A percentile compares a stretch with the other conserved stretches of the same genome.
Conservation (phyloP, 2,888 invertebrate species). For the Salpingus planirostris region DNA sequence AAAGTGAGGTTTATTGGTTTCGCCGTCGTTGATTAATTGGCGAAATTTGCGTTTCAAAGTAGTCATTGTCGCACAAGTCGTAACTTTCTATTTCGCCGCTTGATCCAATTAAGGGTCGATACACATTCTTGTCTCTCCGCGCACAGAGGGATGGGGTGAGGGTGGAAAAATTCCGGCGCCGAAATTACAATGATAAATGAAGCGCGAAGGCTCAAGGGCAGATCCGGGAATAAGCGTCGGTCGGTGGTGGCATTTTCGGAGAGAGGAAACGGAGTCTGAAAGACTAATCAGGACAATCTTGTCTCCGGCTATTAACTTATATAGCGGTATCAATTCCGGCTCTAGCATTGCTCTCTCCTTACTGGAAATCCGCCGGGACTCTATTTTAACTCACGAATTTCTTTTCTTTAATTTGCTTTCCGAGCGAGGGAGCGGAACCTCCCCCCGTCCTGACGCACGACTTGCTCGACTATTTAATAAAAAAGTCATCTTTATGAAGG, state of each 20-base stretch:
- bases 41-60: too few species aligned
- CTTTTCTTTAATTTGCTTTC: constrained; percentile 33
- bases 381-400: constrained; percentile 29
- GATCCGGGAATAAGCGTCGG: constrained; percentile 6
- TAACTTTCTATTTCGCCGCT: too few species aligned
- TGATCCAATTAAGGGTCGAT: too few species aligned
- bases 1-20: too few species aligned
- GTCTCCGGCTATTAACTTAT: constrained; percentile 43
- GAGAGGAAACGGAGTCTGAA: constrained; percentile 12
- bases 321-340: constrained; percentile 42
- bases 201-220: constrained; percentile 15
- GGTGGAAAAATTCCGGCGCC: too few species aligned
- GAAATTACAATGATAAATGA: constrained; percentile 23
- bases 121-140: too few species aligned
- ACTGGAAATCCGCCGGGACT: constrained; percentile 27
- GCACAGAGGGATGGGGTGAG: too few species aligned
- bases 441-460: too few species aligned
- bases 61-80: too few species aligned
- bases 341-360: constrained; percentile 24
- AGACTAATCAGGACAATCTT: constrained; percentile 42
- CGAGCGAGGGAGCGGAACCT: background rate
- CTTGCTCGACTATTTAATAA: too few species aligned
- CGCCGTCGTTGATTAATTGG: too few species aligned
- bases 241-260: constrained; percentile 1
- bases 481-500: too few species aligned